phyloP scores from a whole-genome alignment of 2,797 vertebrate genomes.

The Rousettus madagascariensis region DNA sequence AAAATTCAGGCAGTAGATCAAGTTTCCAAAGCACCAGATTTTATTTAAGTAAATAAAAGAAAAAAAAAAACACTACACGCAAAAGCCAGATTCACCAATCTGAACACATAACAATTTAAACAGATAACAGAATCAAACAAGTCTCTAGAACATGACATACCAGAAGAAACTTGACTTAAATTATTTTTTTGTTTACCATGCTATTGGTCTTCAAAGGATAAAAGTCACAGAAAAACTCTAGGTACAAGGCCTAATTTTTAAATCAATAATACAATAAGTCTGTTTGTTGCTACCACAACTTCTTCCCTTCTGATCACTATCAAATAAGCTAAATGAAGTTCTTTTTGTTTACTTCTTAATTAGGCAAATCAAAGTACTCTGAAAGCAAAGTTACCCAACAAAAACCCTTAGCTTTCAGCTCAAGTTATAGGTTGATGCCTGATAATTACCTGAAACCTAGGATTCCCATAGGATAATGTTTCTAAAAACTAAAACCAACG shows the following conservation, averaged over 20 bases:
- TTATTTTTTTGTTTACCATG: not conserved
- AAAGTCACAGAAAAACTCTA: slow-evolving; percentile 2
- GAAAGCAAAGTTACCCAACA: slow-evolving; percentile 30
- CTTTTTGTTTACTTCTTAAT: slow-evolving; percentile 28
- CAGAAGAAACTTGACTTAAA: slow-evolving; percentile 30
- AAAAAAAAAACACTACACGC: slow-evolving; percentile 2
- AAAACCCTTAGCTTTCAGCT: slow-evolving; percentile 33
- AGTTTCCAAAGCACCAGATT: slow-evolving; percentile 22
- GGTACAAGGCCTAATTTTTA: not conserved
- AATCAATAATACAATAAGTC: not conserved
- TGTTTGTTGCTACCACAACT: not conserved
- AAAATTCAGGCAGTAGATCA: not conserved
- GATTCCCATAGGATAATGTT: not conserved
- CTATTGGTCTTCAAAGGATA: slow-evolving; percentile 29
- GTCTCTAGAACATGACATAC: not conserved
- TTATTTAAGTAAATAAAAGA: slow-evolving; percentile 55
- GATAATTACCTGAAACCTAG: not conserved
- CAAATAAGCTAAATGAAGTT: not conserved
- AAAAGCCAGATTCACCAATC: slow-evolving; percentile 20
- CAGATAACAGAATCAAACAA: not conserved
- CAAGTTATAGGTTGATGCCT: not conserved
- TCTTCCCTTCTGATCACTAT: not conserved
- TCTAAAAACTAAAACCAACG: slow-evolving; percentile 25
- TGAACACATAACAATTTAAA: not conserved
- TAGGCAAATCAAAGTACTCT: slow-evolving; percentile 25